A percentile compares a stretch with the other conserved stretches of the same genome.
phyloP scores from a whole-genome alignment of 2,113 vertebrate species.

The Toxotes chatareus region DNA sequence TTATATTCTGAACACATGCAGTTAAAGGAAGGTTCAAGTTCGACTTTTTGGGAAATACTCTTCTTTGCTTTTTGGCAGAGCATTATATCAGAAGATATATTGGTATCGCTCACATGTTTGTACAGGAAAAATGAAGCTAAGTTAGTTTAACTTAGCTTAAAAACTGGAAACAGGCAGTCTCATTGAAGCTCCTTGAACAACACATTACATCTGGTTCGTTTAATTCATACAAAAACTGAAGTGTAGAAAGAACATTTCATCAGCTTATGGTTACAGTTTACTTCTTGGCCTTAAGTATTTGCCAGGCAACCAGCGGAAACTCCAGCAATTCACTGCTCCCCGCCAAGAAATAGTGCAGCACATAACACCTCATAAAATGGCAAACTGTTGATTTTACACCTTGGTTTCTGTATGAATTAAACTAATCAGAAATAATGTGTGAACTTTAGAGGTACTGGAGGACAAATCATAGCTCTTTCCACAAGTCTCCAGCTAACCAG shows the following conservation, averaged over 20 bases:
- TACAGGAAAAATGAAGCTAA: background rate
- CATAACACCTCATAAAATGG: background rate
- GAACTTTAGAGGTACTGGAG: background rate
- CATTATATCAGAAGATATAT: background rate
- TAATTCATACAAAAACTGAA: too few species aligned
- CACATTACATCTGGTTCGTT: too few species aligned
- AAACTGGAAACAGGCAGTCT: too few species aligned
- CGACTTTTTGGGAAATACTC: background rate
- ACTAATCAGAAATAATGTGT: background rate
- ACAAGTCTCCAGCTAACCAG: background rate
- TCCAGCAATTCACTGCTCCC: too few species aligned
- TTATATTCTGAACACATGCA: background rate
- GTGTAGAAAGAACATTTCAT: too few species aligned
- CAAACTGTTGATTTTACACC: background rate
- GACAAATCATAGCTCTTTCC: background rate
- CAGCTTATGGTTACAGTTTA: too few species aligned
- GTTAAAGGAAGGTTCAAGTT: background rate
- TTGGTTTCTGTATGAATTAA: background rate
- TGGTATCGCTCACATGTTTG: background rate
- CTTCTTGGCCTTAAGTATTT: too few species aligned
- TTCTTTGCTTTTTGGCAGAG: background rate
- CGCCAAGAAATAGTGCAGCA: too few species aligned
- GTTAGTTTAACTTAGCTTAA: background rate
- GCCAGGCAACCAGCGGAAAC: too few species aligned
- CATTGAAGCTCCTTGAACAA: too few species aligned